Evolutionary conservation across 1,140 invertebrate genomes (phyloP).

Genomic region (Drosophila sulfurigaster): DNA sequence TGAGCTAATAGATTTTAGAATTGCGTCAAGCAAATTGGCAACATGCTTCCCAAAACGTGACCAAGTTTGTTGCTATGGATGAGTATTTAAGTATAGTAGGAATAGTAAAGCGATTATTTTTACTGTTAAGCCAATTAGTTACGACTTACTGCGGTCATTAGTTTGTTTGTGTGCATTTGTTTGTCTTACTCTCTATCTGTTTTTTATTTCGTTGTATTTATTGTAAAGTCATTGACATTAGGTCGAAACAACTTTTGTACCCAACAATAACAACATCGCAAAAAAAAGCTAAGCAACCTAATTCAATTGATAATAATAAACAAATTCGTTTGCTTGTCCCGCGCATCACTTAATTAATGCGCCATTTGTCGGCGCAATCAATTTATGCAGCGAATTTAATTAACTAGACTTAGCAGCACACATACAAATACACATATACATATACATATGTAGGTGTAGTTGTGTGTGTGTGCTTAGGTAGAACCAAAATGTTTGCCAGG

Average conservation of each 20-base stretch:
- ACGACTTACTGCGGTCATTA: slow-evolving; percentile 30
- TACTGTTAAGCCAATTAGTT: slow-evolving; percentile 68
- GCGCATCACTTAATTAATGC: slow-evolving; percentile 30
- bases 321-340: slow-evolving; percentile 18
- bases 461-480: neutral
- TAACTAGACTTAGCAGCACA: slow-evolving; percentile 13
- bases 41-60: slow-evolving; percentile 43
- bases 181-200: neutral
- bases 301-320: slow-evolving; percentile 35
- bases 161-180: neutral
- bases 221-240: slow-evolving; percentile 58
- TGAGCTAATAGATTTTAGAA: neutral
- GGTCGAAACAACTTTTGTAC: slow-evolving; percentile 20
- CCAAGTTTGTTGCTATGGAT: slow-evolving; percentile 26
- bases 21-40: slow-evolving; percentile 2
- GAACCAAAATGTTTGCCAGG: neutral
- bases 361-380: slow-evolving; percentile 19
- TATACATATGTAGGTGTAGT: neutral
- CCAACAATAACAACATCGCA: neutral
- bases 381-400: slow-evolving; percentile 19
- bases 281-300: slow-evolving; percentile 15
- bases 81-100: slow-evolving; percentile 12
- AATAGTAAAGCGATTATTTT: slow-evolving; percentile 56
- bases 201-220: slow-evolving; percentile 1
- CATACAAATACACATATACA: neutral